Evolutionary conservation across 2,888 invertebrate genomes (phyloP).

Genomic region (Acrobasis consociella): DNA sequence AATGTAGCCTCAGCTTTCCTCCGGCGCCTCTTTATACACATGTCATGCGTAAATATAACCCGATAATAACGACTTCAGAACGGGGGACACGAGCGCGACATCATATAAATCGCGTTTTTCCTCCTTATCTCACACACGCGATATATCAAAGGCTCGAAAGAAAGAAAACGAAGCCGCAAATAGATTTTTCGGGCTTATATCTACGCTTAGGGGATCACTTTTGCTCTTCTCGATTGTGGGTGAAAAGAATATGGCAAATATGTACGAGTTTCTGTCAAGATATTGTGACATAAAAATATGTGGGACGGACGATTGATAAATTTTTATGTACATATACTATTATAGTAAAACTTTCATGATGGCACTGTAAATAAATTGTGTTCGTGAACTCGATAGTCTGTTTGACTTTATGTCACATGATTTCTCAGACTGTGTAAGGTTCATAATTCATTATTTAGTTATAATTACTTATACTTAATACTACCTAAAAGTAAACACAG

Average conservation of each 20-base stretch:
- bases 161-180: conserved; percentile 4
- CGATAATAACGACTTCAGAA: conserved; percentile 21
- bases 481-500: too few relatives aligned
- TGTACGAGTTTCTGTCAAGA: neutral
- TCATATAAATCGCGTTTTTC: conserved; percentile 13
- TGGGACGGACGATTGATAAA: conserved; percentile 7
- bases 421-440: too few relatives aligned
- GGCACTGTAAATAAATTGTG: too few relatives aligned
- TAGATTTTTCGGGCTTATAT: conserved; percentile 17
- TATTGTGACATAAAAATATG: neutral
- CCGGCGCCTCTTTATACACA: conserved; percentile 9
- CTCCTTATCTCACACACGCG: conserved; percentile 4
- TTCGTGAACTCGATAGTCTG: too few relatives aligned
- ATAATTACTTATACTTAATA: too few relatives aligned
- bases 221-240: conserved; percentile 1
- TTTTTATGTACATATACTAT: neutral
- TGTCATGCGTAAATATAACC: conserved; percentile 16
- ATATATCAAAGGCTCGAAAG: conserved; percentile 1
- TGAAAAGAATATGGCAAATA: conserved; percentile 1
- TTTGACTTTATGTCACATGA: too few relatives aligned
- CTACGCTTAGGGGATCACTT: conserved; percentile 17
- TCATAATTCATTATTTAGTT: too few relatives aligned
- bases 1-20: conserved; percentile 8
- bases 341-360: neutral
- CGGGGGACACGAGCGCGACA: conserved; percentile 13